These are phyloP conservation scores for Semnornis frantzii DNA, from an alignment of 2,113 vertebrate genomes.

Conservation along the genomic window DNA sequence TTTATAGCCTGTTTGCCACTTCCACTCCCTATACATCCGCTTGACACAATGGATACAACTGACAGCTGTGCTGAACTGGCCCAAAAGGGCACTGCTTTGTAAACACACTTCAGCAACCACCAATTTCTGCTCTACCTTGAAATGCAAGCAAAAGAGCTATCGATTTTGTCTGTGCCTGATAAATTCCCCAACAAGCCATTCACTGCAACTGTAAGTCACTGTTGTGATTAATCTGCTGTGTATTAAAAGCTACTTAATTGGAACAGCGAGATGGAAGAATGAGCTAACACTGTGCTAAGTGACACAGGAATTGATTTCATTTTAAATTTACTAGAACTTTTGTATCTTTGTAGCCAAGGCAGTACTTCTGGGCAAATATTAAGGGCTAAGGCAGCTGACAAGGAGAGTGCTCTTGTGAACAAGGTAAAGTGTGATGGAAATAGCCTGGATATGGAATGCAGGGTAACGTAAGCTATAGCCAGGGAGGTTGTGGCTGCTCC, in stretches of 20 bases:
- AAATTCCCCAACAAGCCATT: conserved; percentile 28
- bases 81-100: background rate
- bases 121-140: background rate
- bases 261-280: background rate
- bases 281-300: background rate
- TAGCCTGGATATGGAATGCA: background rate
- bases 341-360: background rate
- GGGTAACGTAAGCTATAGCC: background rate
- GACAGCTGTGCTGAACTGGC: background rate
- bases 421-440: background rate
- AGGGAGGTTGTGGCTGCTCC: too few species aligned
- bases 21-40: background rate
- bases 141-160: conserved; percentile 24
- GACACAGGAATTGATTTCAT: background rate
- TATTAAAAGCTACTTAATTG: conserved; percentile 35
- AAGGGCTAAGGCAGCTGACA: background rate
- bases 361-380: background rate
- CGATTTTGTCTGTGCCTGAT: conserved; percentile 23
- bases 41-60: background rate
- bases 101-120: background rate
- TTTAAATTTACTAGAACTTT: background rate
- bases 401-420: background rate
- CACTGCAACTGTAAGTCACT: conserved; percentile 18
- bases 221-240: conserved; percentile 14
- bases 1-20: background rate